Evolutionary conservation across 2,888 invertebrate genomes (phyloP).

Genomic region (Oligia fasciuncula): DNA sequence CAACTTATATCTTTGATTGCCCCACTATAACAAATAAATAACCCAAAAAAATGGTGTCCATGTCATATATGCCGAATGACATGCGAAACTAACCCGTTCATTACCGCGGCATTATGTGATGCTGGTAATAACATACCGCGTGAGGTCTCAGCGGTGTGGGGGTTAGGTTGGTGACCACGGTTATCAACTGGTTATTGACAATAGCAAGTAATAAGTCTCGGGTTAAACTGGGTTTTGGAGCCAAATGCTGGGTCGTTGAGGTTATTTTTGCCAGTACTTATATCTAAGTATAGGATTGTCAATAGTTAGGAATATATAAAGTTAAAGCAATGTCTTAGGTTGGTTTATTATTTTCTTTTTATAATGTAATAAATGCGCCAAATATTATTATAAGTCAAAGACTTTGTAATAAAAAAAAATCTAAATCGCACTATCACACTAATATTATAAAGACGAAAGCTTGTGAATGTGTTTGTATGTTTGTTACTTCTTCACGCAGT

Average conservation of each 20-base stretch:
- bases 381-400: not conserved
- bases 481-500: too few species aligned
- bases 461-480: too few species aligned
- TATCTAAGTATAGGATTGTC: not conserved
- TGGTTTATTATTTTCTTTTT: not conserved
- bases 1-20: not conserved
- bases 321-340: not conserved
- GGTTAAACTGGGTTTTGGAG: constrained; percentile 30
- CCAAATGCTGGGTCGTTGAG: constrained; percentile 14
- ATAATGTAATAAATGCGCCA: not conserved
- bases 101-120: constrained; percentile 46
- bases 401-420: not conserved
- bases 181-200: constrained; percentile 39
- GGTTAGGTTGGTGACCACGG: constrained; percentile 30
- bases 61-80: constrained; percentile 35
- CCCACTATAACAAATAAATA: constrained; percentile 3
- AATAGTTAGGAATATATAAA: not conserved
- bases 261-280: constrained; percentile 8
- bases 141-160: constrained; percentile 44
- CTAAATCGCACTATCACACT: not conserved
- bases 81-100: constrained; percentile 55
- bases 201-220: constrained; percentile 34
- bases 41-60: not conserved
- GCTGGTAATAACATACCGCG: constrained; percentile 25
- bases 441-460: not conserved